These are phyloP conservation scores for Neelides sp. DNA, from an alignment of 1,140 invertebrate species.

Conservation along the genomic window DNA sequence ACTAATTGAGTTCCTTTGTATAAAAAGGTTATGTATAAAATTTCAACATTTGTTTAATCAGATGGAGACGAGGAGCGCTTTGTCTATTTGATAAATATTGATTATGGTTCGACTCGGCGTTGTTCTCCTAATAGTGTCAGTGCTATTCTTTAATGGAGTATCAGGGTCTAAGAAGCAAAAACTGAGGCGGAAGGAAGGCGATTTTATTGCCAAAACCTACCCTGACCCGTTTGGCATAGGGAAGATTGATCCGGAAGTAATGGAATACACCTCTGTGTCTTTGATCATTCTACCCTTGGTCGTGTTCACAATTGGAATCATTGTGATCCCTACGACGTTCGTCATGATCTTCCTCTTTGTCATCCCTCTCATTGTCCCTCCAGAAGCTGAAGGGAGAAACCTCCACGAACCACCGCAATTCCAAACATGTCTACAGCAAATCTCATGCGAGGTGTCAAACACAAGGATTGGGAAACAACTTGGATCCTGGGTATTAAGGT, in stretches of 20 bases:
- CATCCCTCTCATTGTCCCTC: constrained; percentile 11
- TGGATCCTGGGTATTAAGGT: too few relatives aligned
- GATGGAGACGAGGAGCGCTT: not conserved
- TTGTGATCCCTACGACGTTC: constrained; percentile 11
- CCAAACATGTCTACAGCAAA: not conserved
- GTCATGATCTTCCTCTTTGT: constrained; percentile 16
- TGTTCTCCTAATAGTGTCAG: not conserved
- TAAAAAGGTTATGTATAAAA: not conserved
- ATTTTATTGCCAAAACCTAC: too few relatives aligned
- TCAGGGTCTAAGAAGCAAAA: not conserved
- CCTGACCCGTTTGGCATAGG: constrained; percentile 16
- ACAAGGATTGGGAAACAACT: not conserved
- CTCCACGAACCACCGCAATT: not conserved
- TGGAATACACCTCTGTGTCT: constrained; percentile 13
- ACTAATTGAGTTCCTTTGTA: too few relatives aligned
- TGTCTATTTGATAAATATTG: not conserved
- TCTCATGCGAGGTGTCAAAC: not conserved
- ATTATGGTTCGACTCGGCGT: not conserved
- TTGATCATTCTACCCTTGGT: constrained; percentile 10
- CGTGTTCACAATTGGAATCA: constrained; percentile 12
- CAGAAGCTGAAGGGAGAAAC: constrained; percentile 5
- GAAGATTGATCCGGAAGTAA: constrained; percentile 11
- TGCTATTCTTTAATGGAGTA: not conserved
- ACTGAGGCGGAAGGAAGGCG: not conserved
- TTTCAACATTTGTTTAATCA: not conserved